These are phyloP conservation scores for Ceratitis capitata DNA, from an alignment of 1,140 invertebrate genomes.

Conservation along the genomic window DNA sequence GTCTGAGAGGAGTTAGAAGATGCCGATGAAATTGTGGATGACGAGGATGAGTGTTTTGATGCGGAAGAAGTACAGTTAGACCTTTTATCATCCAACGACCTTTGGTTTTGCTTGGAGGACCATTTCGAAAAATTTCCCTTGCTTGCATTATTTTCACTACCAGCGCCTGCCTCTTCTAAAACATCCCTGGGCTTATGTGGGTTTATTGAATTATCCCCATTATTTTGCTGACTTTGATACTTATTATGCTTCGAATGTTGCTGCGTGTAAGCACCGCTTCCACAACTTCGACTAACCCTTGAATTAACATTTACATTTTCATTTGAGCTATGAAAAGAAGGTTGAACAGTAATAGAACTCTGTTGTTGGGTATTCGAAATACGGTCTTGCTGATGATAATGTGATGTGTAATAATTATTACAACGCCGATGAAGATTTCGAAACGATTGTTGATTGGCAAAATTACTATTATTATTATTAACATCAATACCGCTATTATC, in stretches of 20 bases:
- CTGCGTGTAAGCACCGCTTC: not conserved
- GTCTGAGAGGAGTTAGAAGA: conserved; percentile 40
- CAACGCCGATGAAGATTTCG: conserved; percentile 4
- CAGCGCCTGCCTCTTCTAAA: not conserved
- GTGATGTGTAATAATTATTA: conserved; percentile 9
- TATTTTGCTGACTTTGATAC: not conserved
- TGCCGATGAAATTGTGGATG: conserved; percentile 27
- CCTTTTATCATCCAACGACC: not conserved
- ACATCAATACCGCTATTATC: not conserved
- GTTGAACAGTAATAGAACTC: not conserved
- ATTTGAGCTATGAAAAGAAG: not conserved
- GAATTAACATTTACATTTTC: not conserved
- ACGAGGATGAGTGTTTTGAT: conserved; percentile 22
- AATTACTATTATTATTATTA: conserved; percentile 6
- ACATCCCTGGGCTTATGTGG: not conserved
- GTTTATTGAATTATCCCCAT: not conserved
- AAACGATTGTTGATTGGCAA: not conserved
- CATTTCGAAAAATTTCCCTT: not conserved
- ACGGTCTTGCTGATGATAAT: conserved; percentile 2
- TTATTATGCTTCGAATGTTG: not conserved
- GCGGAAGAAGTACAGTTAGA: not conserved
- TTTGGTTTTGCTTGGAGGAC: not conserved
- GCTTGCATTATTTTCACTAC: not conserved
- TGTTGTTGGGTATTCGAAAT: not conserved
- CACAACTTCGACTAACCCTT: not conserved